A percentile compares a stretch with the other conserved stretches of the same genome.
phyloP scores from a whole-genome alignment of 2,113 vertebrate genomes.

The Octodon degus region DNA sequence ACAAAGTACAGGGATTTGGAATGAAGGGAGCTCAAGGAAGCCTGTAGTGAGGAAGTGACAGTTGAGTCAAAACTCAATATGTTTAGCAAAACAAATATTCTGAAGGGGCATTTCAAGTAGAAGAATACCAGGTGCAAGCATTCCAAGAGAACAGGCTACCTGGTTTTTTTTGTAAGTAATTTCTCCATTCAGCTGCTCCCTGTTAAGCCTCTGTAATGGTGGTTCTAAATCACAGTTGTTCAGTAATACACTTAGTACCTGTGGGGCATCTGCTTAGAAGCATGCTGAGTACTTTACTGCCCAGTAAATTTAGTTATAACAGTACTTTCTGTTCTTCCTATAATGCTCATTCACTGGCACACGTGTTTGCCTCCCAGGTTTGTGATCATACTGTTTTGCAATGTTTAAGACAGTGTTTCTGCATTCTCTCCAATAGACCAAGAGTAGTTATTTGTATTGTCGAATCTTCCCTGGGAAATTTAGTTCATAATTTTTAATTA shows the following conservation, averaged over 20 bases:
- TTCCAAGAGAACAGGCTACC: background rate
- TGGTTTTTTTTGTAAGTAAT: background rate
- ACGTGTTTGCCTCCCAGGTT: background rate
- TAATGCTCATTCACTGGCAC: background rate
- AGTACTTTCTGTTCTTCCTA: background rate
- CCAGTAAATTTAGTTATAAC: background rate
- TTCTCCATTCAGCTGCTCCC: background rate
- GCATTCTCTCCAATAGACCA: background rate
- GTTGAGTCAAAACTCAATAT: background rate
- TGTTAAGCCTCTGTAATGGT: background rate
- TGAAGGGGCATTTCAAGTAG: background rate
- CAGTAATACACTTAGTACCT: too few relatives aligned
- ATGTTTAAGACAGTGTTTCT: background rate
- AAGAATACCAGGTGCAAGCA: background rate
- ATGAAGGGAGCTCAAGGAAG: background rate
- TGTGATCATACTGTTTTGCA: background rate
- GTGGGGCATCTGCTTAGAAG: background rate
- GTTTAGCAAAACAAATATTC: background rate
- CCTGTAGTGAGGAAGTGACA: background rate
- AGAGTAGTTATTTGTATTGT: background rate
- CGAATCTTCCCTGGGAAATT: background rate
- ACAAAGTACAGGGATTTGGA: background rate
- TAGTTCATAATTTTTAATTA: background rate
- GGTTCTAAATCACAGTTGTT: background rate
- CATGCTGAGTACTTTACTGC: background rate